These are phyloP conservation scores for Nyctalus aviator DNA, from an alignment of 2,797 vertebrate species.

Conservation along the genomic window DNA sequence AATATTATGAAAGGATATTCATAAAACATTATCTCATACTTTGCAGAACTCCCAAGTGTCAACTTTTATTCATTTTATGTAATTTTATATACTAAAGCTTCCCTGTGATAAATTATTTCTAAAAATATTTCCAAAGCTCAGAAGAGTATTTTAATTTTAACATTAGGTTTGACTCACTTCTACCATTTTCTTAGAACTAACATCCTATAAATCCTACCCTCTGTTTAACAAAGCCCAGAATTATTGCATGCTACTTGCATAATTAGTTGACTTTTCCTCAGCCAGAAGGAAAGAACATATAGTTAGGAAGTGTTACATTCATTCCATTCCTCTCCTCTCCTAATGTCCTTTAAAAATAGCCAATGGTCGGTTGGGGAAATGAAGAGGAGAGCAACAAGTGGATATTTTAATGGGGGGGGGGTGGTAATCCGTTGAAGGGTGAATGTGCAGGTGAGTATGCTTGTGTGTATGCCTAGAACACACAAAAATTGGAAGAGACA, in stretches of 20 bases:
- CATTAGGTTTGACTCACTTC: background rate
- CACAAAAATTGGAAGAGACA: background rate
- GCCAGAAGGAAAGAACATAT: background rate
- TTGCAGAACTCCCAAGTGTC: constrained; percentile 14
- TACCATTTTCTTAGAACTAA: constrained; percentile 28
- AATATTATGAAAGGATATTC: constrained; percentile 17
- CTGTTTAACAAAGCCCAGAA: constrained; percentile 43
- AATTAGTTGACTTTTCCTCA: background rate
- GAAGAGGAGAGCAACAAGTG: background rate
- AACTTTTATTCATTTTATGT: constrained; percentile 8
- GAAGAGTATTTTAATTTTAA: constrained; percentile 35
- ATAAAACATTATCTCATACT: background rate
- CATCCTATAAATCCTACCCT: background rate
- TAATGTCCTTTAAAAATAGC: background rate
- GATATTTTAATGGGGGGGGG: background rate
- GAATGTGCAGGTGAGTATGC: background rate
- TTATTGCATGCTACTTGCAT: background rate
- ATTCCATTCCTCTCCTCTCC: background rate
- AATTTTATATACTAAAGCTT: constrained; percentile 39
- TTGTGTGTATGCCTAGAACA: background rate
- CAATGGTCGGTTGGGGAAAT: background rate
- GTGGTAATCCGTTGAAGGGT: background rate
- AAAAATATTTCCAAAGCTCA: constrained; percentile 51
- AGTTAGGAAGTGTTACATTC: background rate
- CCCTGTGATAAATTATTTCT: constrained; percentile 17